phyloP scores from a whole-genome alignment of 2,797 vertebrate genomes.

The Simalia tracyae region DNA sequence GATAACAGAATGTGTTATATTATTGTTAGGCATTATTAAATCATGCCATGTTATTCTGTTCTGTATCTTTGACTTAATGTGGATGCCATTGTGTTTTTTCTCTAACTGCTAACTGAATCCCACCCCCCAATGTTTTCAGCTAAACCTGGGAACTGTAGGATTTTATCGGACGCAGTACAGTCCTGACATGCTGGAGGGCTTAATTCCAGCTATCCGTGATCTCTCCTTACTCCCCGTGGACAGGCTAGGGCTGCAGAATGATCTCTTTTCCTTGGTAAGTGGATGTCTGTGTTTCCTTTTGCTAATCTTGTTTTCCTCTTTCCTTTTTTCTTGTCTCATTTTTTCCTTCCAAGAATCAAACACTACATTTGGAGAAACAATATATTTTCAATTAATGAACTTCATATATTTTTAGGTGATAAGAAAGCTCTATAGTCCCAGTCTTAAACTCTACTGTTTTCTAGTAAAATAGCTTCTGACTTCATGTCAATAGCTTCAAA shows the following conservation, averaged over 20 bases:
- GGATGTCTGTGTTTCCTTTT: neutral
- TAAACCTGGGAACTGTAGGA: slow-evolving; percentile 96
- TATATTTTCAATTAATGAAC: slow-evolving; percentile 35
- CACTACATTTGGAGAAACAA: slow-evolving; percentile 37
- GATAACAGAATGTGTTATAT: neutral
- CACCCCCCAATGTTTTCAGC: slow-evolving; percentile 69
- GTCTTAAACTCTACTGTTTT: neutral
- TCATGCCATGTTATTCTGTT: neutral
- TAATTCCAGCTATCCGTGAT: slow-evolving; percentile 90
- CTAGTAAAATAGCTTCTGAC: neutral
- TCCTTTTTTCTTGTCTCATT: neutral
- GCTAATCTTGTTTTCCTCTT: neutral
- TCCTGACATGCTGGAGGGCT: slow-evolving; percentile 87
- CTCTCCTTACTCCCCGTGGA: slow-evolving; percentile 94
- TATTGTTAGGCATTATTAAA: neutral
- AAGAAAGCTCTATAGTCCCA: slow-evolving; percentile 25
- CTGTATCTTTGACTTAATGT: neutral
- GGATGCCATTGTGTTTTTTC: neutral
- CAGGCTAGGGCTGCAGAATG: slow-evolving; percentile 94
- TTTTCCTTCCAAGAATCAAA: neutral
- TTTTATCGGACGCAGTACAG: slow-evolving; percentile 98
- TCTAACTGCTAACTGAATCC: neutral
- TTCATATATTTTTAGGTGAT: slow-evolving; percentile 41
- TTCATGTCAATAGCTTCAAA: neutral
- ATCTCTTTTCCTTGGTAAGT: slow-evolving; percentile 95